phyloP scores from a whole-genome alignment of 2,113 vertebrate species.

The Fregata magnificens region DNA sequence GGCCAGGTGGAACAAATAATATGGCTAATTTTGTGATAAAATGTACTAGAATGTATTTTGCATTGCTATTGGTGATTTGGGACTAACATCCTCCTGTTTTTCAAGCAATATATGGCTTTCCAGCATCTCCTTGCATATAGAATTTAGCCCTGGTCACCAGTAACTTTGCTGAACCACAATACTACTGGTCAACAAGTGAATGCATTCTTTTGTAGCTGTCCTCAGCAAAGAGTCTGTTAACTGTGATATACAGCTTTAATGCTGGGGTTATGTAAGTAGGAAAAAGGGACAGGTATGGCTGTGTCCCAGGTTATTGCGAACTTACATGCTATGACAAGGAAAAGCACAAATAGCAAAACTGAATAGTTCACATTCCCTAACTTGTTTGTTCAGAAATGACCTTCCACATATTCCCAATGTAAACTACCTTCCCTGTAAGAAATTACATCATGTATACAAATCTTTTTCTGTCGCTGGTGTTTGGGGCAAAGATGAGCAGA shows the following conservation, averaged over 20 bases:
- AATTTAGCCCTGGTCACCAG: background rate
- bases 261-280: background rate
- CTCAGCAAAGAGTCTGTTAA: background rate
- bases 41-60: background rate
- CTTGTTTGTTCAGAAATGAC: background rate
- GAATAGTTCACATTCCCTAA: background rate
- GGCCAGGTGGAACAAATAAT: background rate
- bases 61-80: background rate
- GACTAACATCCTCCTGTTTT: background rate
- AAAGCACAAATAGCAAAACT: background rate
- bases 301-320: background rate
- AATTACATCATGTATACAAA: background rate
- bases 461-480: background rate
- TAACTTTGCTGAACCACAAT: background rate
- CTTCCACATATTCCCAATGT: background rate
- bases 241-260: background rate
- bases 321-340: background rate
- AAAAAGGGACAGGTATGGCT: background rate
- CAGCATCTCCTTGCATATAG: background rate
- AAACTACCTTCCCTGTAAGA: background rate
- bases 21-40: background rate
- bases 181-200: background rate
- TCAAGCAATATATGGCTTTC: background rate
- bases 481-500: background rate
- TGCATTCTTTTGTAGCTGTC: background rate